Evolutionary conservation across 1,140 invertebrate species (phyloP).

Genomic region (Eupeodes corollae): DNA sequence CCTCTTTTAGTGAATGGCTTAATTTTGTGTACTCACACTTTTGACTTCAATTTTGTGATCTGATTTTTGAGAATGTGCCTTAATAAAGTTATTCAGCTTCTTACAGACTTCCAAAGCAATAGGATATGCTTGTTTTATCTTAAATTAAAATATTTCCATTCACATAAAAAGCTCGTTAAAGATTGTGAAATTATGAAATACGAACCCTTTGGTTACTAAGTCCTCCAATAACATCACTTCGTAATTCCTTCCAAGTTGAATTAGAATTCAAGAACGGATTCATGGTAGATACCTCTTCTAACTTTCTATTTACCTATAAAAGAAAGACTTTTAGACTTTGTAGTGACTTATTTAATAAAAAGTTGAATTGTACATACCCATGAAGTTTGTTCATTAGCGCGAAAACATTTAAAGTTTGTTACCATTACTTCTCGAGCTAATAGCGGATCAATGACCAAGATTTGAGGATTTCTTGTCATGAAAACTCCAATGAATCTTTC

Average conservation of each 20-base stretch:
- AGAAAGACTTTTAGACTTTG: background rate
- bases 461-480: slow-evolving; percentile 33
- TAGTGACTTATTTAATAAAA: background rate
- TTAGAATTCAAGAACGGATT: slow-evolving; percentile 40
- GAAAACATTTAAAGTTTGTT: slow-evolving; percentile 38
- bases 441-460: slow-evolving; percentile 42
- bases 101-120: too few species aligned
- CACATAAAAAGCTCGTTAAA: background rate
- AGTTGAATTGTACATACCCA: too few species aligned
- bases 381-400: slow-evolving; percentile 21
- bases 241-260: slow-evolving; percentile 42
- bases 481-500: slow-evolving; percentile 36
- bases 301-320: slow-evolving; percentile 20
- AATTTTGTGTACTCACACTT: too few species aligned
- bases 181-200: background rate
- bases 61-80: too few species aligned
- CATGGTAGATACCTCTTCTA: slow-evolving; percentile 34
- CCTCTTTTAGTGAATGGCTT: too few species aligned
- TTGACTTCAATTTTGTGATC: too few species aligned
- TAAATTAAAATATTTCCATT: background rate
- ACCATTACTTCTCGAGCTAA: slow-evolving; percentile 41
- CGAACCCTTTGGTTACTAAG: slow-evolving; percentile 37
- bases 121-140: too few species aligned
- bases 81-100: too few species aligned
- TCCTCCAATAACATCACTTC: slow-evolving; percentile 42